Percentiles rank a stretch among this genome's conserved stretches.
These are phyloP conservation scores for Aporophyla lueneburgensis DNA, from an alignment of 2,888 invertebrate genomes.

Conservation along the genomic window DNA sequence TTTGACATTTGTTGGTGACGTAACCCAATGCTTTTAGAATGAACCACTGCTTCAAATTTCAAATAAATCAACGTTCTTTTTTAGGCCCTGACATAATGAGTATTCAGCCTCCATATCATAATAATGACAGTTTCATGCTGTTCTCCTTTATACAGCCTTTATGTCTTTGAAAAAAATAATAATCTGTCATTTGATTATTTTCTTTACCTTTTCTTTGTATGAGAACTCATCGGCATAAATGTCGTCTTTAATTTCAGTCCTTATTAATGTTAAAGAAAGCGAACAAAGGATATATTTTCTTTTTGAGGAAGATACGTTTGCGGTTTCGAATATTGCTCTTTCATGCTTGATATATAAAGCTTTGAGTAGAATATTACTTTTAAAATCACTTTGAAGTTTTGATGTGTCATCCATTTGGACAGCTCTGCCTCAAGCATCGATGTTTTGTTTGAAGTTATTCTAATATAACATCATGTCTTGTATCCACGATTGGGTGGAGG, in stretches of 20 bases:
- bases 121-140: background rate
- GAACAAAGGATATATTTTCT: constrained; percentile 45
- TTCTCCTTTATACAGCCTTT: background rate
- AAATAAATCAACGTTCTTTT: background rate
- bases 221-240: constrained; percentile 15
- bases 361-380: constrained; percentile 53
- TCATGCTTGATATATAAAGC: constrained; percentile 18
- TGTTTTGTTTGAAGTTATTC: background rate
- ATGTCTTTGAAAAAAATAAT: no score
- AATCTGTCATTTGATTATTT: constrained; percentile 4
- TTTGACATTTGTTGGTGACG: background rate
- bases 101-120: background rate
- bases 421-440: background rate
- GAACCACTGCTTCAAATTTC: background rate
- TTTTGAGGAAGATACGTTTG: constrained; percentile 31
- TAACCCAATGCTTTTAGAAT: no score
- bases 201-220: constrained; percentile 16
- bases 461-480: background rate
- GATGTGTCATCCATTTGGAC: constrained; percentile 34
- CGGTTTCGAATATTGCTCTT: constrained; percentile 24
- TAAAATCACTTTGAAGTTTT: constrained; percentile 52
- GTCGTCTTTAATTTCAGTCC: constrained; percentile 45
- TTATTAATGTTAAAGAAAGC: constrained; percentile 43
- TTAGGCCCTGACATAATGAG: background rate
- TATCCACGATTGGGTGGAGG: background rate